These are phyloP conservation scores for Macrotis lagotis DNA, from an alignment of 2,113 vertebrate genomes.

Conservation along the genomic window DNA sequence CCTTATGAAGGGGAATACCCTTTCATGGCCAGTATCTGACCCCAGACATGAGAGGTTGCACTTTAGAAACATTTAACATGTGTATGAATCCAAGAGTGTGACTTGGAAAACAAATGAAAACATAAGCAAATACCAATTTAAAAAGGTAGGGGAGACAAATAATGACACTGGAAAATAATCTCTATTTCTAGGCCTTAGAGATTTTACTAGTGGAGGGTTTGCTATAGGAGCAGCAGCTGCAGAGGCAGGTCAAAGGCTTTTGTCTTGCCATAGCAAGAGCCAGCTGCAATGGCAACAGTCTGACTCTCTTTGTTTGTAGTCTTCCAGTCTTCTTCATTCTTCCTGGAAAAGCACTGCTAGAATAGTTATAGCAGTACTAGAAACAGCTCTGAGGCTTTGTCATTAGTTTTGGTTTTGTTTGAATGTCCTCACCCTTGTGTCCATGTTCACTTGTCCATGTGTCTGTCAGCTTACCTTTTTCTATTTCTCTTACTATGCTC, in stretches of 20 bases:
- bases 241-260: not conserved
- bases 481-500: not conserved
- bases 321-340: not conserved
- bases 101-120: not conserved
- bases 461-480: not conserved
- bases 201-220: not conserved
- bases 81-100: not conserved
- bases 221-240: not conserved
- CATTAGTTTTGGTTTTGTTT: not conserved
- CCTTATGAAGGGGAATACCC: no score
- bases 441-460: not conserved
- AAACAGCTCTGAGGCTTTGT: not conserved
- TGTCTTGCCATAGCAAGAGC: not conserved
- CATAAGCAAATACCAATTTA: slow-evolving; percentile 3
- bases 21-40: not conserved
- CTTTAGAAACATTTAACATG: not conserved
- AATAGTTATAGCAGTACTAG: not conserved
- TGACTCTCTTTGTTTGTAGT: not conserved
- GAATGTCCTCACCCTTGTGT: not conserved
- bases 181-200: not conserved
- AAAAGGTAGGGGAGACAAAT: slow-evolving; percentile 16
- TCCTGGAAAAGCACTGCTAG: not conserved
- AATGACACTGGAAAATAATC: slow-evolving; percentile 10
- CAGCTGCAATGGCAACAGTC: not conserved
- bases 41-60: not conserved